Evolutionary conservation across 2,888 invertebrate species (phyloP), one percentile per base, ranked within the genome.

Genomic region (Stenichneumon culpator): DNA sequence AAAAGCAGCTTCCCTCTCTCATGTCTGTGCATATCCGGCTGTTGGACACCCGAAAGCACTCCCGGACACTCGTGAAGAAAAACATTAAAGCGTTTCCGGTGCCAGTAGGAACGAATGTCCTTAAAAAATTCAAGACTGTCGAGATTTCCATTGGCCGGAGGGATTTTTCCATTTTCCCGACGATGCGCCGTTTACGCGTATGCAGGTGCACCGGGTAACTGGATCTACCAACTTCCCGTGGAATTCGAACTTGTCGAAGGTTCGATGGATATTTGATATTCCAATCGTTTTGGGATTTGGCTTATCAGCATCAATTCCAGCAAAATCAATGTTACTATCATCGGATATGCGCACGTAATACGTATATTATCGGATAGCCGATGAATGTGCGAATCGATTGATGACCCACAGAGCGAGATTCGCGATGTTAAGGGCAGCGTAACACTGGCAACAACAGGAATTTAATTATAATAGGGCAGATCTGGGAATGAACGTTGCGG

Each of bases 381-480:
- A 63, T 32, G 50, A 80, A 25, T 25, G 47, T n/a, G 50, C 39
- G 9, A 54, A 52, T 44, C 39, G 32, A 72, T 72, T 65, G 60
- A 81, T 78, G 81, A 81, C 44, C 73, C 25, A 74, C 68, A 63
- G 44, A 78, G 74, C 63, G 32, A 74, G 28, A 75, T 65, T 78
- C 68, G 72, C 65, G 73, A 73, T 81, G 80, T 84, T 73, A 73
- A 84, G 73, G 52, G 54, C 44, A 22, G 70, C 67, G 39, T 22
- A 67, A 67, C 54, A 39, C 47, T 36, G 60, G 52, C 47, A 28
- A 63, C 52, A 50, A 70, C 44, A 69, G 60, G 74, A 84, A 78
- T 84, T 67, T 82, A 80, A 86, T 86, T 75, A 82, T 77, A 79
- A 75, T 81, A 73, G 82, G 73, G 50, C 65, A 67, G 67, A 82